phyloP scores from a whole-genome alignment of 2,888 invertebrate genomes.

The Hoplodrina blanda region DNA sequence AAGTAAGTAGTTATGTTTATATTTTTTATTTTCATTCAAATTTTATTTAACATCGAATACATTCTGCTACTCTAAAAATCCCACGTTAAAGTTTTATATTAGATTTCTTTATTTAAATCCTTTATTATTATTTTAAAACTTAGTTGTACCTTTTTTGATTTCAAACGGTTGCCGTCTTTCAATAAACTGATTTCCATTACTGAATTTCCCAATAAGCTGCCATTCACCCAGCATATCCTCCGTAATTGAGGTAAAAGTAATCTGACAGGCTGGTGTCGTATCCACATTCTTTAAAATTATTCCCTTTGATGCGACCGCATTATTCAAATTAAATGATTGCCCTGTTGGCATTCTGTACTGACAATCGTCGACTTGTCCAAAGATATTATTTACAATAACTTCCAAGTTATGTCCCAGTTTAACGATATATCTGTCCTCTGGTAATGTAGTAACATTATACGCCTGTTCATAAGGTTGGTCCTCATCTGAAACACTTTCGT shows the following conservation, averaged over 20 bases:
- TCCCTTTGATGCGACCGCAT: slow-evolving; percentile 36
- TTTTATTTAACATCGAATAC: too few species aligned
- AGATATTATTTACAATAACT: slow-evolving; percentile 54
- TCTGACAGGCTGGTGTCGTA: slow-evolving; percentile 54
- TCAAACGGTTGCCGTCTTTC: slow-evolving; percentile 64
- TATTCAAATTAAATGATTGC: slow-evolving; percentile 42
- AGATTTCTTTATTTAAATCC: too few species aligned
- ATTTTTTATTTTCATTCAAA: too few species aligned
- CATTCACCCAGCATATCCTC: slow-evolving; percentile 69
- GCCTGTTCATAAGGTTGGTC: slow-evolving; percentile 69
- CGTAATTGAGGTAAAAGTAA: slow-evolving; percentile 66
- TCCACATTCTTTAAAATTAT: slow-evolving; percentile 56
- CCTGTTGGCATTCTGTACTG: slow-evolving; percentile 62
- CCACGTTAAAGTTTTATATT: too few species aligned
- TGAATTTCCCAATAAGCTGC: slow-evolving; percentile 73
- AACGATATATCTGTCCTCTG: slow-evolving; percentile 56
- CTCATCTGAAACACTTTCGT: slow-evolving; percentile 65
- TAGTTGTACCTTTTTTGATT: slow-evolving; percentile 70
- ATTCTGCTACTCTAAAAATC: too few species aligned
- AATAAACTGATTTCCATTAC: slow-evolving; percentile 60
- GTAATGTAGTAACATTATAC: slow-evolving; percentile 68
- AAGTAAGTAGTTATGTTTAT: too few species aligned
- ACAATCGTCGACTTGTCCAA: slow-evolving; percentile 65
- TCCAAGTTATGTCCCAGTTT: slow-evolving; percentile 61
- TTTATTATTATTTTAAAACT: neutral